These are phyloP conservation scores for Diarsia brunnea DNA, from an alignment of 2,888 invertebrate species.

Conservation along the genomic window DNA sequence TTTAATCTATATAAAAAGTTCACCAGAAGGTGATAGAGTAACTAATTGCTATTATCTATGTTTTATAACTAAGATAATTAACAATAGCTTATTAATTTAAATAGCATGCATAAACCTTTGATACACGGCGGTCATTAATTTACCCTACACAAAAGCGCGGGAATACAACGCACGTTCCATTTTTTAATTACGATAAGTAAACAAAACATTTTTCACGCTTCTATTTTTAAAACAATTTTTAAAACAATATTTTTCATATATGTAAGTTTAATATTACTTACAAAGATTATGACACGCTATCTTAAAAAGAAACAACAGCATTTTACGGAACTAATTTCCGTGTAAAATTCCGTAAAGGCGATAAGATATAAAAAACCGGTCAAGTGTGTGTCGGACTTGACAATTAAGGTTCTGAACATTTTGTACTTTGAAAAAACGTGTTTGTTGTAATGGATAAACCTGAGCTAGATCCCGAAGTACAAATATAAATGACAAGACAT, in stretches of 20 bases:
- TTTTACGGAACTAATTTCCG: slow-evolving; percentile 40
- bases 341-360: slow-evolving; percentile 51
- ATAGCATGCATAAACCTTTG: slow-evolving; percentile 21
- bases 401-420: not conserved
- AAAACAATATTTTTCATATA: too few species aligned
- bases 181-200: slow-evolving; percentile 38
- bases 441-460: too few species aligned
- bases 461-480: not conserved
- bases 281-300: slow-evolving; percentile 23
- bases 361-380: slow-evolving; percentile 54
- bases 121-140: slow-evolving; percentile 21
- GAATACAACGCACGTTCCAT: slow-evolving; percentile 29
- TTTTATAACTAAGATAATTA: slow-evolving; percentile 27
- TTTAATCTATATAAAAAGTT: slow-evolving; percentile 7
- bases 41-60: slow-evolving; percentile 47
- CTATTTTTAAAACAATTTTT: not conserved
- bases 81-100: slow-evolving; percentile 51
- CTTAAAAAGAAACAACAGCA: slow-evolving; percentile 22
- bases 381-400: not conserved
- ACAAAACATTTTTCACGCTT: slow-evolving; percentile 41
- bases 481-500: too few species aligned
- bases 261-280: not conserved
- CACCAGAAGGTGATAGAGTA: slow-evolving; percentile 31
- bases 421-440: too few species aligned
- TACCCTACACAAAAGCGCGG: slow-evolving; percentile 16